These are phyloP conservation scores for Argopecten irradians DNA, from an alignment of 1,140 invertebrate genomes.

Conservation along the genomic window DNA sequence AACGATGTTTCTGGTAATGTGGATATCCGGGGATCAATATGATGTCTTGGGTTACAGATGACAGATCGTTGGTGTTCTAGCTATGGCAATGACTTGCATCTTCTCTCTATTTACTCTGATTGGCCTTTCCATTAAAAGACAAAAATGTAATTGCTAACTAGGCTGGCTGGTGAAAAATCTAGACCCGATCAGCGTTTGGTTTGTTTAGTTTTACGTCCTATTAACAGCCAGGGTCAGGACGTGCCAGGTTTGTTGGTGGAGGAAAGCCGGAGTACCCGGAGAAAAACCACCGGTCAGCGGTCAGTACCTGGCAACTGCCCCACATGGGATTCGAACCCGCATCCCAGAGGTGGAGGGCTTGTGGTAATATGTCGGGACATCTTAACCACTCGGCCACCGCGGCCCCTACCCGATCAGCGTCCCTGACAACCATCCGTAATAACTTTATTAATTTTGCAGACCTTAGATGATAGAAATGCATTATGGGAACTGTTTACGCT, in stretches of 20 bases:
- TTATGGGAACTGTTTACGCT: too few relatives aligned
- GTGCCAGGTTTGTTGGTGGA: too few relatives aligned
- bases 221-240: too few relatives aligned
- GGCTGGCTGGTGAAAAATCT: neutral
- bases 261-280: too few relatives aligned
- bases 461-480: too few relatives aligned
- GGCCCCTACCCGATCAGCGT: neutral
- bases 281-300: too few relatives aligned
- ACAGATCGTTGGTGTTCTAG: neutral
- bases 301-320: too few relatives aligned
- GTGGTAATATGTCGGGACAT: too few relatives aligned
- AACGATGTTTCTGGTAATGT: slow-evolving; percentile 10
- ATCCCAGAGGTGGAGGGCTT: too few relatives aligned
- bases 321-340: too few relatives aligned
- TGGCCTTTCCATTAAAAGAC: slow-evolving; percentile 15
- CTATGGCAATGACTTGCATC: slow-evolving; percentile 15
- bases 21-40: neutral
- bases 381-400: too few relatives aligned
- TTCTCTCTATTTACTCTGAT: slow-evolving; percentile 22
- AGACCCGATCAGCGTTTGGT: neutral
- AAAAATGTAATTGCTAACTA: neutral
- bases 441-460: neutral
- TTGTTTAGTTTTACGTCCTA: too few relatives aligned
- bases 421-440: neutral
- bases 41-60: neutral